A percentile compares a stretch with the other conserved stretches of the same genome.
Evolutionary conservation across 2,888 invertebrate species (phyloP).

Genomic region (Rhagonycha lutea): DNA sequence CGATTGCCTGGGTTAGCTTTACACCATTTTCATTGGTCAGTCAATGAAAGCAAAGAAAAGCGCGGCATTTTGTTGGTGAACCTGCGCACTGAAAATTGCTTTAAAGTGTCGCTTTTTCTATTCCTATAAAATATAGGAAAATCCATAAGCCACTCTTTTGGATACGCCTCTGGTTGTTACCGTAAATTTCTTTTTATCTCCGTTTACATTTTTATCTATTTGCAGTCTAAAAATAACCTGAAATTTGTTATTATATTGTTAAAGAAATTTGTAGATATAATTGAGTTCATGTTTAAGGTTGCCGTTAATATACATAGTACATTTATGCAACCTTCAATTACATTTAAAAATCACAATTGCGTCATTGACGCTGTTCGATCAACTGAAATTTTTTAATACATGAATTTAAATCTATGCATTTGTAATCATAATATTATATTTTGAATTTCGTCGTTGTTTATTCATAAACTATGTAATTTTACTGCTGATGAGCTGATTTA

Average conservation of each 20-base stretch:
- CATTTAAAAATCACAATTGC: background rate
- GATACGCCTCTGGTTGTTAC: background rate
- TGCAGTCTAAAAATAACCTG: background rate
- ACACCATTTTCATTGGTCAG: too few species aligned
- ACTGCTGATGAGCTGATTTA: too few species aligned
- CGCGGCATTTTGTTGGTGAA: too few species aligned
- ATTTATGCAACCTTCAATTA: background rate
- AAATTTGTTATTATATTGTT: background rate
- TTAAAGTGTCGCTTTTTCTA: too few species aligned
- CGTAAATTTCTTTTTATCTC: background rate
- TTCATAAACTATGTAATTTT: too few species aligned
- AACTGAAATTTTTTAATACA: background rate
- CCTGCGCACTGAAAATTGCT: too few species aligned
- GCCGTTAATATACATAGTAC: background rate
- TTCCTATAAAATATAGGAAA: too few species aligned
- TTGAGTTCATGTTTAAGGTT: background rate
- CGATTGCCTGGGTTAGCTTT: too few species aligned
- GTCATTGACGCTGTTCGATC: background rate
- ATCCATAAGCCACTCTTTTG: too few species aligned
- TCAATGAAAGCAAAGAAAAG: too few species aligned
- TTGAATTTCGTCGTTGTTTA: too few species aligned
- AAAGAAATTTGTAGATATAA: background rate
- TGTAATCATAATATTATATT: background rate
- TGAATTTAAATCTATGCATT: too few species aligned
- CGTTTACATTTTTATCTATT: background rate